Evolutionary conservation across 1,140 invertebrate genomes (phyloP), one percentile per base, ranked within the genome.

Genomic region (Leptinotarsa defecta): DNA sequence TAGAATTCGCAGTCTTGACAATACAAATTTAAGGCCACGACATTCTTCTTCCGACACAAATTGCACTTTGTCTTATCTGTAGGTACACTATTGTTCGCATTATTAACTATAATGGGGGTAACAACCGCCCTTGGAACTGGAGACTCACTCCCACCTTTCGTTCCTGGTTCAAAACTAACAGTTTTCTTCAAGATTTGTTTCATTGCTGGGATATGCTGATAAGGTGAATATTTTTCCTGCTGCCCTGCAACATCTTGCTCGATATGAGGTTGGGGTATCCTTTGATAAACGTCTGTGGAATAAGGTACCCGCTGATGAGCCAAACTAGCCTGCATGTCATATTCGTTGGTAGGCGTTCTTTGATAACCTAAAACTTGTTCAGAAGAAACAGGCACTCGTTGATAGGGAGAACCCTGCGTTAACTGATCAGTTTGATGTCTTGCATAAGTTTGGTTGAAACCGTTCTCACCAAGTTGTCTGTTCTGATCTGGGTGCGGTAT

Each of bases 1-100:
- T 97, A 97, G 88, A 94, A 96, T 82, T 96, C 94, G 86, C 95
- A 97, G 84, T 96, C 94, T 17, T 91, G 88, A 86, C 95, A 97
- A 84, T 96, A 96, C 49, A 93, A 88, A 13, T 91, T 90, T 1
- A 93, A 91, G 27, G 92, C 89, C 4, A 88, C 88, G 4, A 96
- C 91, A 75, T 90, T 89, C 82, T 95, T 94, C 83, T 96, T 95
- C 27, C 94, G 88, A 84, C 95, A 97, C 69, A 97, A 87, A 87
- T 95, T 92, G 85, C 95, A 96, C 34, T 88, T 89, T 34, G 86
- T 86, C 82, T 90, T 90, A 34, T 80, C 79, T 24, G 74, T 76
- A 22, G 79, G 78, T 67, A 80, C 69, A 78, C 80, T 84, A 72
- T 80, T 83, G 71, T 82, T 84, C 20, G 78, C 75, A 76, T 83